A percentile compares a stretch with the other conserved stretches of the same genome.
Evolutionary conservation across 2,888 invertebrate genomes (phyloP).

Genomic region (Tridacna crocea): DNA sequence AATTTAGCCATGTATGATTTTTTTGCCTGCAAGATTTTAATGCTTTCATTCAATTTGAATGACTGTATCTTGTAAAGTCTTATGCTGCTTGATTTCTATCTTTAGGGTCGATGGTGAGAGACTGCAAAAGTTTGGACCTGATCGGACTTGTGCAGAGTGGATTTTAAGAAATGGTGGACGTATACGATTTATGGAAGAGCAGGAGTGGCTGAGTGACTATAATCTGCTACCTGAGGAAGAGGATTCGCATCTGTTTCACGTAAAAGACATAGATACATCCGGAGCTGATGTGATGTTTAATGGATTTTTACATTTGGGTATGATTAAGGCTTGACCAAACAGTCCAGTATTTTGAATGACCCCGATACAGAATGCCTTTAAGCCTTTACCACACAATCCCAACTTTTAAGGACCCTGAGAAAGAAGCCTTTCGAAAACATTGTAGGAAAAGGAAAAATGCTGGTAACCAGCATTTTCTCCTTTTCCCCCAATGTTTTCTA

Average conservation of each 20-base stretch:
- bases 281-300: conserved; percentile 92
- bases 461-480: too few species aligned
- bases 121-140: conserved; percentile 89
- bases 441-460: too few species aligned
- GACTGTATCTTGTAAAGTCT: too few species aligned
- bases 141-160: conserved; percentile 98
- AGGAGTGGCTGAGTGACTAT: conserved; percentile 88
- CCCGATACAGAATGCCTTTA: too few species aligned
- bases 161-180: conserved; percentile 94
- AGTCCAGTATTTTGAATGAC: background rate
- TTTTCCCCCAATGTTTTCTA: too few species aligned
- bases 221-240: conserved; percentile 89
- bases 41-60: too few species aligned
- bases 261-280: conserved; percentile 91
- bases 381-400: too few species aligned
- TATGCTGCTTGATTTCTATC: too few species aligned
- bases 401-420: too few species aligned
- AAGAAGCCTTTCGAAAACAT: too few species aligned
- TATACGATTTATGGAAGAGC: conserved; percentile 88
- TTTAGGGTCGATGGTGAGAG: conserved; percentile 78
- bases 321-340: too few species aligned
- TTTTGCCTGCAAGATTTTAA: background rate
- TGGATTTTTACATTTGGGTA: conserved; percentile 93
- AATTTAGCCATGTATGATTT: too few species aligned
- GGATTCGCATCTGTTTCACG: conserved; percentile 84